Evolutionary conservation across 2,113 vertebrate genomes (phyloP), one percentile per base, ranked within the genome.

Genomic region (Odocoileus hemionus): DNA sequence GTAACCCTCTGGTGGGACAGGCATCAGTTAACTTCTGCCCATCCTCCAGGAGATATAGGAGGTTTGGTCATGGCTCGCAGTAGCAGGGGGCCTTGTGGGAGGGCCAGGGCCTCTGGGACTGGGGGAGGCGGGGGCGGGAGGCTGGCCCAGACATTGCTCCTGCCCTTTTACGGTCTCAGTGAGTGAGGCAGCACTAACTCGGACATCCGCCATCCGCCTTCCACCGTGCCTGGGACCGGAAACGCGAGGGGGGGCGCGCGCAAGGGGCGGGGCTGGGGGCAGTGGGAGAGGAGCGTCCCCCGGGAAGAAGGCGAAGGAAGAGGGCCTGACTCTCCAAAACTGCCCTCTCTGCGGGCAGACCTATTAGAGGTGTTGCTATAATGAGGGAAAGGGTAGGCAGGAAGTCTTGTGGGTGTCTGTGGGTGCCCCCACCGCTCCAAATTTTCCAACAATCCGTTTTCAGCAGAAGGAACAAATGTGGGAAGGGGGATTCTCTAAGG

Each of bases 131-230:
- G 36, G 64, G n/a, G 33, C 33, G 26, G 91, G 95, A 91, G 97
- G 96, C 92, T 52, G 89, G 95, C 88, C 96, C 80, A 97, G 96
- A 86, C 88, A 43, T 58, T 6, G 80, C 93, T 97, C 96, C 97
- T 98, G 96, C 79, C 98, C 98, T 98, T 98, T 98, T 98, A 98
- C 95, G 98, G 98, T 98, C 97, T 97, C 98, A 52, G 94, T 13
- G 95, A 95, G 95, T 84, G 96, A 94, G 86, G 96, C 96, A 91
- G 98, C 97, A 91, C 84, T 97, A 96, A 97, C 96, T 98, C 97
- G 98, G 98, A 98, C 97, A 97, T 98, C 98, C 98, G 97, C 96
- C 98, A 97, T 97, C 96, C 89, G 96, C 97, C 97, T 97, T 97
- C 96, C 97, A 86, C 78, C 1, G 70, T 21, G 95, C 97, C 78